Conservation (phyloP, 2,113 vertebrate genomes). For the Trachemys scripta region DNA sequence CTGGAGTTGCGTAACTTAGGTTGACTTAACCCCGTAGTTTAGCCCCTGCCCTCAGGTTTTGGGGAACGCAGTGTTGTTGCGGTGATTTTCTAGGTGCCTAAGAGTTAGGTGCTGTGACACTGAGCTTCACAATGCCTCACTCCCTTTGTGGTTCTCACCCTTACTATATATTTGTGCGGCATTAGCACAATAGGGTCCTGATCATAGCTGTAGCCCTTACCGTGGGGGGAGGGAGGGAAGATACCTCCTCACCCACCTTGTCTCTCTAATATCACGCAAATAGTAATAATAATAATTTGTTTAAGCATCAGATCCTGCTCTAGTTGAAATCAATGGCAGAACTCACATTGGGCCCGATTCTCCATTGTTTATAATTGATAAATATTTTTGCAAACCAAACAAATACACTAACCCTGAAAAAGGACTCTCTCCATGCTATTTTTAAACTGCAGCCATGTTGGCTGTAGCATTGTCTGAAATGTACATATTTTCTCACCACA, state of each 20-base stretch:
- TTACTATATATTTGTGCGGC: background rate
- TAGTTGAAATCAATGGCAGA: background rate
- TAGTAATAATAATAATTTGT: background rate
- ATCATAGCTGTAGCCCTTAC: background rate
- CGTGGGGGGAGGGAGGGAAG: background rate
- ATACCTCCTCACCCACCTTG: background rate
- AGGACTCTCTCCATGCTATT: background rate
- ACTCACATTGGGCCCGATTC: background rate
- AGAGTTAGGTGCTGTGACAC: background rate
- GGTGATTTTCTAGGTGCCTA: background rate
- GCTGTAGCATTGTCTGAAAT: background rate
- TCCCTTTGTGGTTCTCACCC: background rate
- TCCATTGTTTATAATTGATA: background rate
- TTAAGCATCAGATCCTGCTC: background rate
- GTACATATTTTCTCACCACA: background rate
- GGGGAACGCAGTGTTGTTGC: background rate
- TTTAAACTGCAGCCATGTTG: background rate
- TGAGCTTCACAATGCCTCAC: background rate
- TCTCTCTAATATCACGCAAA: background rate
- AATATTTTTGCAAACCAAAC: background rate
- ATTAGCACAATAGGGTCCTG: fast-evolving
- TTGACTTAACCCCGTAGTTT: too few species aligned
- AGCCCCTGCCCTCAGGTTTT: background rate
- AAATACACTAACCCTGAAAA: background rate
- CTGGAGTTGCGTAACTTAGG: too few species aligned